phyloP scores from a whole-genome alignment of 1,140 invertebrate species.

The Dysdera silvatica region DNA sequence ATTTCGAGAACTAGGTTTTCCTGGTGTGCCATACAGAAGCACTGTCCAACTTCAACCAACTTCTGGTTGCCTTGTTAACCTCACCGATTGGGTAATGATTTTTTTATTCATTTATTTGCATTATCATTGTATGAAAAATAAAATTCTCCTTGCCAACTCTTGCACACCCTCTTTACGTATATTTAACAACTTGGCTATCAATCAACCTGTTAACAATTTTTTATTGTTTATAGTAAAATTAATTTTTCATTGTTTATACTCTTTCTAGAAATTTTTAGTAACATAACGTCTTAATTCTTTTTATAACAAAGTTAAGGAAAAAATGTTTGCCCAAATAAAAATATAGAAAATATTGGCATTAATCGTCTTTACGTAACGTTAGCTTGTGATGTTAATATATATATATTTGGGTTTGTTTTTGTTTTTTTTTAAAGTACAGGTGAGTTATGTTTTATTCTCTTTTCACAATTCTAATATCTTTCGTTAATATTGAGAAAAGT shows the following conservation, averaged over 20 bases:
- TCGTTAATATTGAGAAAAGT: too few relatives aligned
- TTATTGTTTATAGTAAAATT: not conserved
- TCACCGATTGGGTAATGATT: conserved; percentile 82
- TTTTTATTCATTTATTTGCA: not conserved
- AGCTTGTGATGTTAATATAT: too few relatives aligned
- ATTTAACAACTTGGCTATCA: not conserved
- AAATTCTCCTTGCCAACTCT: not conserved
- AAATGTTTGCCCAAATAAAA: too few relatives aligned
- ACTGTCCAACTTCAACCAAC: conserved; percentile 95
- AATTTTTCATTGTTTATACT: not conserved
- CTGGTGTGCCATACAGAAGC: conserved; percentile 92
- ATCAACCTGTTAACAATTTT: not conserved
- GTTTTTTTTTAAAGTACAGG: too few relatives aligned
- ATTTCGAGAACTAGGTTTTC: conserved; percentile 94
- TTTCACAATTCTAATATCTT: too few relatives aligned
- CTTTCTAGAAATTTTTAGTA: not conserved
- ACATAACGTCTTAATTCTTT: too few relatives aligned
- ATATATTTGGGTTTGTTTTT: too few relatives aligned
- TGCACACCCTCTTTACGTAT: conserved; percentile 1
- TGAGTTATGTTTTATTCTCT: too few relatives aligned
- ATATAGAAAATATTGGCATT: not conserved
- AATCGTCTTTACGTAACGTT: not conserved
- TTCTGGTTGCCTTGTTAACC: conserved; percentile 88
- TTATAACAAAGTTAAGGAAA: too few relatives aligned
- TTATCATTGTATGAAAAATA: not conserved